Evolutionary conservation across 2,888 invertebrate genomes (phyloP).

Genomic region (Cotesia congregata): DNA sequence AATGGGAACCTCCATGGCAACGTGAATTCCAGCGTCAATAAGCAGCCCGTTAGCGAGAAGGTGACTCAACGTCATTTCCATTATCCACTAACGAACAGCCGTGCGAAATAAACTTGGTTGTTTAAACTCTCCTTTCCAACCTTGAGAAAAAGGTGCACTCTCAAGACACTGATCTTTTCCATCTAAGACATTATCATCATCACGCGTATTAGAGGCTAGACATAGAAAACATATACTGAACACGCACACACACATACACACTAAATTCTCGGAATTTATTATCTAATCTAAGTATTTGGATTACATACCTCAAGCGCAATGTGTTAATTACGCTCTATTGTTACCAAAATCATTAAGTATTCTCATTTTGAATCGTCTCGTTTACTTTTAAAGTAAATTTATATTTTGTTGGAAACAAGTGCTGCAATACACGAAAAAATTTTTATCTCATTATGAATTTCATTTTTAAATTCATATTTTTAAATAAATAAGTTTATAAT

Average conservation of each 20-base stretch:
- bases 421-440: no score
- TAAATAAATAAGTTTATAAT: no score
- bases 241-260: neutral
- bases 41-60: slow-evolving; percentile 66
- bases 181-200: slow-evolving; percentile 36
- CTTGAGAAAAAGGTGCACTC: slow-evolving; percentile 50
- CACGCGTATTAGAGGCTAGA: slow-evolving; percentile 24
- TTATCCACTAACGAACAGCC: slow-evolving; percentile 49
- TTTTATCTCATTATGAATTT: no score
- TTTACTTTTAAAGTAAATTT: no score
- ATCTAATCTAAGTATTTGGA: neutral
- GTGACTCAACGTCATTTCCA: slow-evolving; percentile 55
- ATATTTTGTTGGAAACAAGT: no score
- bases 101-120: slow-evolving; percentile 44
- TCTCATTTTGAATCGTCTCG: no score
- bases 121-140: slow-evolving; percentile 27
- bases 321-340: no score
- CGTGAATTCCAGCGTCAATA: slow-evolving; percentile 53
- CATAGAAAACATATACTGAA: slow-evolving; percentile 8
- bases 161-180: slow-evolving; percentile 44
- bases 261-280: neutral
- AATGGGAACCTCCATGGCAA: slow-evolving; percentile 67
- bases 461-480: no score
- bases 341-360: no score
- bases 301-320: no score